phyloP scores from a whole-genome alignment of 2,113 vertebrate genomes.

The Orientallactaga bullata region DNA sequence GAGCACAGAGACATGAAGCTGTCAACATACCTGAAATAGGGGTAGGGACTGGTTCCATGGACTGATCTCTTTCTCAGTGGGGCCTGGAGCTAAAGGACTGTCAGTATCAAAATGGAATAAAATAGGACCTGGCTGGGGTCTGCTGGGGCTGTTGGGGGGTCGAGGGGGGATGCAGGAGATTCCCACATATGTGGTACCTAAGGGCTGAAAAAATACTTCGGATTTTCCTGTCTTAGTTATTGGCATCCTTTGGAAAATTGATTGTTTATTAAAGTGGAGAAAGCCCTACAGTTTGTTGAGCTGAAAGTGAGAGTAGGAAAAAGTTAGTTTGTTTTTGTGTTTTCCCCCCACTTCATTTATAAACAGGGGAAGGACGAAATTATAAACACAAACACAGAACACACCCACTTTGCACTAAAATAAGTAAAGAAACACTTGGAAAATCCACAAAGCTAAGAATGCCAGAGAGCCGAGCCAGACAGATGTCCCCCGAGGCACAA shows the following conservation, averaged over 20 bases:
- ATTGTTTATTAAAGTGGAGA: neutral
- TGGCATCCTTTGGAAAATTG: neutral
- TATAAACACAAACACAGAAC: neutral
- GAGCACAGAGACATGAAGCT: neutral
- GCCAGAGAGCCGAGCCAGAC: neutral
- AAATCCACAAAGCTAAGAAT: neutral
- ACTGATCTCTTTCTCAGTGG: too few species aligned
- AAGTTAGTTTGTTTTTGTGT: neutral
- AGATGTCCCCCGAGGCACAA: fast-evolving
- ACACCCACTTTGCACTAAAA: neutral
- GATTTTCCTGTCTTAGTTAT: neutral
- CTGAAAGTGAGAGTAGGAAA: too few species aligned
- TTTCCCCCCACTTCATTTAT: neutral
- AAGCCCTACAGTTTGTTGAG: neutral
- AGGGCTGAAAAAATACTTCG: neutral
- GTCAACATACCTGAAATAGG: too few species aligned
- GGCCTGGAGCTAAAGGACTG: neutral
- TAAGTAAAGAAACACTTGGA: too few species aligned
- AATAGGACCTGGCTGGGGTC: neutral
- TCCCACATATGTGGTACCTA: neutral
- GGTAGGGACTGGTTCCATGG: neutral
- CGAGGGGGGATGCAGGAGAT: too few species aligned
- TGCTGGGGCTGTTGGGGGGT: neutral
- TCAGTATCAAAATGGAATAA: neutral
- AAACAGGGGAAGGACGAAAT: neutral